phyloP scores from a whole-genome alignment of 2,888 invertebrate species.

The Apodemia arnacis region DNA sequence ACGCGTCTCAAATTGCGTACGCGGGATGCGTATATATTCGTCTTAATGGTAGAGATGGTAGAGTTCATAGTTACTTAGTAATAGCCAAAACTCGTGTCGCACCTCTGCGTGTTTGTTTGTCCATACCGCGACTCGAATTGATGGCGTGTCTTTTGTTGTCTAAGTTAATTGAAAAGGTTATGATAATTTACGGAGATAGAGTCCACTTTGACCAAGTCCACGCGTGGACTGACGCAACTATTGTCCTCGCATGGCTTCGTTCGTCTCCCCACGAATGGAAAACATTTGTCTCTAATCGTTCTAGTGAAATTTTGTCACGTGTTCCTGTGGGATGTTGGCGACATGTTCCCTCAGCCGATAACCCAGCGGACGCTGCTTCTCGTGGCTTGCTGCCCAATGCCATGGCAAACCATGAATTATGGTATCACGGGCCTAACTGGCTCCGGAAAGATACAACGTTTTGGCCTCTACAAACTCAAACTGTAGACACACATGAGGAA shows the following conservation, averaged over 20 bases:
- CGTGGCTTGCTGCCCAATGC: background rate
- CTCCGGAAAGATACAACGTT: too few species aligned
- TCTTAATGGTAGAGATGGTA: background rate
- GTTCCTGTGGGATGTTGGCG: background rate
- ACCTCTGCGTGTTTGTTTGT: background rate
- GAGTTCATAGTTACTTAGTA: background rate
- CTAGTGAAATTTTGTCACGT: background rate
- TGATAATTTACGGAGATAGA: background rate
- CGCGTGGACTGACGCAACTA: constrained; percentile 12
- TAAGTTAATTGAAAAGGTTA: background rate
- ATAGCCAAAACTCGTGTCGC: background rate
- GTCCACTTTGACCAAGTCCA: background rate
- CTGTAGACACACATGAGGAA: background rate
- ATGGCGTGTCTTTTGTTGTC: constrained; percentile 3
- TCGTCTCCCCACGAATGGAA: constrained; percentile 8
- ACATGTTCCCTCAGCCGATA: background rate
- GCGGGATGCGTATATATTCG: background rate
- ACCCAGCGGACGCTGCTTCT: background rate
- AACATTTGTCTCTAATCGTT: background rate
- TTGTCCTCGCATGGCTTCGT: constrained; percentile 15
- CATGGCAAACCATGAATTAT: background rate
- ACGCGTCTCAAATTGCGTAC: background rate
- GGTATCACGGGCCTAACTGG: background rate
- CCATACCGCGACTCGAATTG: background rate
- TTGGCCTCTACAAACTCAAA: background rate